Conservation (phyloP, 2,113 vertebrate species). For the Bubo scandiacus region DNA sequence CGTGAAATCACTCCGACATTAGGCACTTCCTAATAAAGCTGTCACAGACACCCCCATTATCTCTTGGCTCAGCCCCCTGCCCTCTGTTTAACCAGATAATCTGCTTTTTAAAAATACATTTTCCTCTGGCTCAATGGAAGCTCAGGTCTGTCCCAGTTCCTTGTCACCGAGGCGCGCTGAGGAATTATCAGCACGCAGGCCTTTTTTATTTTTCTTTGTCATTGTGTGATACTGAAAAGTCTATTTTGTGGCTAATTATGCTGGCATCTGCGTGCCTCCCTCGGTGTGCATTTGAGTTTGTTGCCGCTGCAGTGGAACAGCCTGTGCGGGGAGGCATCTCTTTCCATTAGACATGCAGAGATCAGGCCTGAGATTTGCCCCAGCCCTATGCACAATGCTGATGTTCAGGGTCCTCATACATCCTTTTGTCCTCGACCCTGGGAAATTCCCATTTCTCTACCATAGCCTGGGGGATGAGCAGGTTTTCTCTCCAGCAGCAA, state of each 20-base stretch:
- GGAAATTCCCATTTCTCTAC: not conserved
- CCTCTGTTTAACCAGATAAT: constrained; percentile 74
- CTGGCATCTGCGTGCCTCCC: constrained; percentile 40
- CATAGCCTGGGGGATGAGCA: not conserved
- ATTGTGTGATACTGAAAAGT: constrained; percentile 34
- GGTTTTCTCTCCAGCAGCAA: not conserved
- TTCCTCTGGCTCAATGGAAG: constrained; percentile 54
- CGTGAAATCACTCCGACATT: constrained; percentile 53
- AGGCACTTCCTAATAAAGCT: constrained; percentile 70
- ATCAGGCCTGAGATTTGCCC: not conserved
- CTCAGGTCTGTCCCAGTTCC: constrained; percentile 56
- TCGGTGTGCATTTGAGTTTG: not conserved
- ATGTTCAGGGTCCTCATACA: not conserved
- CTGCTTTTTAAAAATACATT: constrained; percentile 67
- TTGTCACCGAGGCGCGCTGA: not conserved
- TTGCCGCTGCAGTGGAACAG: not conserved
- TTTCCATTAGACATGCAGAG: constrained; percentile 6
- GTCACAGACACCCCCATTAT: constrained; percentile 63
- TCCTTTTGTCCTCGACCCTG: not conserved
- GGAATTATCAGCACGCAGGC: constrained; percentile 24
- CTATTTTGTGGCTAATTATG: constrained; percentile 61
- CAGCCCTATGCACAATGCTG: not conserved
- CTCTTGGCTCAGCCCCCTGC: constrained; percentile 51
- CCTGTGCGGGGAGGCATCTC: not conserved
- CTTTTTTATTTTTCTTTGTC: constrained; percentile 28